Percentiles rank a stretch among this genome's conserved stretches.
Evolutionary conservation across 2,888 invertebrate genomes (phyloP).

Genomic region (Acanthococcus lagerstroemiae): DNA sequence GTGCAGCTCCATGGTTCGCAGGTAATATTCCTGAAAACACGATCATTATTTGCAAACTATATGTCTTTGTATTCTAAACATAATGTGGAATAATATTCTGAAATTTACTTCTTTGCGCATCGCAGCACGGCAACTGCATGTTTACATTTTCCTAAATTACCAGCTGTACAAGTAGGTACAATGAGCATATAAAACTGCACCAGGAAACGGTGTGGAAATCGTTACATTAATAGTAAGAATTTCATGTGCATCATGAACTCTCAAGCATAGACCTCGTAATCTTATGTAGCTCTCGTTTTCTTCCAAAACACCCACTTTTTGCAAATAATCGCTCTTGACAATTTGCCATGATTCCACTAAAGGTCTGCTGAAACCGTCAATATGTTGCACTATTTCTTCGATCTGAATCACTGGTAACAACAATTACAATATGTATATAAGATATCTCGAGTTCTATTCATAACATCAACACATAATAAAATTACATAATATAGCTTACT

Average conservation of each 20-base stretch:
- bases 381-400: neutral
- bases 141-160: neutral
- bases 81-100: no score
- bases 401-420: neutral
- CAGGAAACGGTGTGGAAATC: neutral
- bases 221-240: neutral
- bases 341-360: neutral
- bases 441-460: no score
- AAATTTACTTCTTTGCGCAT: neutral
- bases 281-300: neutral
- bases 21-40: neutral
- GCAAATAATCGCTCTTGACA: neutral
- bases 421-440: no score
- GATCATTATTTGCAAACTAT: no score
- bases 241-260: neutral
- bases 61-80: no score
- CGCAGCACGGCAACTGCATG: neutral
- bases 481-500: no score
- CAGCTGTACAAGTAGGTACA: neutral
- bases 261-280: neutral
- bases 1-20: neutral
- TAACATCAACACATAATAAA: no score
- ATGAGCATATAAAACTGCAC: neutral
- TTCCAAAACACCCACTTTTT: neutral
- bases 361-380: neutral